These are phyloP conservation scores for Hydrozoanthus gracilis DNA, from an alignment of 92 coral and sea anemone species.

Conservation along the genomic window DNA sequence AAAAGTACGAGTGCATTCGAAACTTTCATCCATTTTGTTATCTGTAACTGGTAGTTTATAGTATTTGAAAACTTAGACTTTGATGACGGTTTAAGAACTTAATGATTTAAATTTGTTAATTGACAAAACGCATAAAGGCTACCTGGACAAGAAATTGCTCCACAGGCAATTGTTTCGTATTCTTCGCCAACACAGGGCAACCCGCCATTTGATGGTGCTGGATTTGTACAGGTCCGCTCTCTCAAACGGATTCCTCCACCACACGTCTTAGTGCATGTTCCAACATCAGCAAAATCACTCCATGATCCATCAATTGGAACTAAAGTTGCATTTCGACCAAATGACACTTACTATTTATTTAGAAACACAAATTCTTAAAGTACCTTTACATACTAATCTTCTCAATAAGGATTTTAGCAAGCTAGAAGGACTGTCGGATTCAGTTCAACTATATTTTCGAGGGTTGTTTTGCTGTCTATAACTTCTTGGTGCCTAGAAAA, in stretches of 20 bases:
- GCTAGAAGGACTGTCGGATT: no score
- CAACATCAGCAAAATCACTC: neutral
- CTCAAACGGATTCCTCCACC: slow-evolving; percentile 5
- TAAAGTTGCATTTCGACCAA: neutral
- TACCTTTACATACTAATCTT: no score
- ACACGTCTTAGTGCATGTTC: neutral
- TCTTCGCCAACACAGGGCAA: neutral
- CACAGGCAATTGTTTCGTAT: neutral
- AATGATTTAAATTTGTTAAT: neutral
- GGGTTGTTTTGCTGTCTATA: no score
- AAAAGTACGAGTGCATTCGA: no score
- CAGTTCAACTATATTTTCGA: no score
- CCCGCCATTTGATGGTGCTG: neutral
- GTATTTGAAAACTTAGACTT: no score
- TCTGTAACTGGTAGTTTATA: neutral
- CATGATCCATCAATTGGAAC: neutral
- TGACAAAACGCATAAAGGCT: neutral
- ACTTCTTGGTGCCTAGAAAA: no score
- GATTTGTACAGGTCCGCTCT: neutral
- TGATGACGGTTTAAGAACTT: neutral
- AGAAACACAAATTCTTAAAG: no score
- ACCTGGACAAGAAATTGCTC: neutral
- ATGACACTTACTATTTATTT: no score
- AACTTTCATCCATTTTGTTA: neutral
- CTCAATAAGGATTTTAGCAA: no score